Base-by-base conservation (phyloP, 2,888 invertebrate species). In the Pycnomerus fuliginosus region DNA sequence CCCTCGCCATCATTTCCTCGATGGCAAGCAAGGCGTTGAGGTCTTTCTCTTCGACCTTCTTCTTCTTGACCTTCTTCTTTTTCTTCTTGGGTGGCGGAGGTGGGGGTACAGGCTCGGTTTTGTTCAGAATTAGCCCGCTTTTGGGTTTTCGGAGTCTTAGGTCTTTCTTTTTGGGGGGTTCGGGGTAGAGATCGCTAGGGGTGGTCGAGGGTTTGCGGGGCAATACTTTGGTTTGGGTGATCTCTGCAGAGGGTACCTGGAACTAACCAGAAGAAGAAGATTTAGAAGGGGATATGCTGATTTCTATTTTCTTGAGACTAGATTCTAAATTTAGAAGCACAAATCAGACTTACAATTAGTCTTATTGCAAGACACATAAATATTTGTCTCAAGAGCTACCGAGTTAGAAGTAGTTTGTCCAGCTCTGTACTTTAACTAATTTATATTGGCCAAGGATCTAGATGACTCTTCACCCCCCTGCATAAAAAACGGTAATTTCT, bases 121-220 rank as follows among this genome's bases (percentile, higher is more conserved):
- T 62, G 37, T 71, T 71, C 11, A 72, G 59, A 40, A 64, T 53
- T 32, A 72, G 69, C 2, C 71, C 70, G 49, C 71, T 71, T 51
- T 64, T 68, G 0, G 70, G 70, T 49, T 68, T 62, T 32, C 58
- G 58, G n/a, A 61, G 20, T 5, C 57, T 53, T 3, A 72, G 44
- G 10, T 64, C 55, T 1, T 60, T 56, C 10, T 45, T 41, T 1
- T 58, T 53, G n/a, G 64, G 70, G 2, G 60, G 60, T 13, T 62
- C 53, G 0, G 70, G 70, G 30, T 65, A 64, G 1, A 64, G 36
- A 38, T 52, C 52, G 28, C 65, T 67, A 0, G 62, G 47, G 1
- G 62, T 60, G 1, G 64, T 53, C 0, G 69, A 68, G 1, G 63
- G 61, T 45, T 50, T 60, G 16, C 57, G 53, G 2, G 66, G 65